Evolutionary conservation across 1,140 invertebrate species (phyloP).

Genomic region (Andricus grossulariae): DNA sequence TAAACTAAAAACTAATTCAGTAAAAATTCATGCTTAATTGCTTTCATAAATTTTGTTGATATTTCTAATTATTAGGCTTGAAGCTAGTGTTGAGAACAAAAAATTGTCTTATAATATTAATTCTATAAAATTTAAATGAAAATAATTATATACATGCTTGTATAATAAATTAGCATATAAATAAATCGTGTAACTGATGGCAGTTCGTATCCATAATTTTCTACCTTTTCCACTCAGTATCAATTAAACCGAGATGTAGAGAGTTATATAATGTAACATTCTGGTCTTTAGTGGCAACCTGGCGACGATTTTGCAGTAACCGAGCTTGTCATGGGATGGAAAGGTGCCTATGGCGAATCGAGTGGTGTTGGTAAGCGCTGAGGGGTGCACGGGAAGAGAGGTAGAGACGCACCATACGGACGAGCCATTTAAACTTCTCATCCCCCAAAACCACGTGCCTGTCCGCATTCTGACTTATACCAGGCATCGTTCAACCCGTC

Average conservation of each 20-base stretch:
- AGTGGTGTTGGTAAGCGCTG: constrained; percentile 36
- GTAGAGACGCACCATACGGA: constrained; percentile 74
- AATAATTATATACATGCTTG: background rate
- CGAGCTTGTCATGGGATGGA: constrained; percentile 41
- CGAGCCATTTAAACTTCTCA: constrained; percentile 77
- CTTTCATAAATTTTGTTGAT: too few species aligned
- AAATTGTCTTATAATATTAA: too few species aligned
- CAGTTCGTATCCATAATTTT: background rate
- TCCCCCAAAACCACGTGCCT: constrained; percentile 71
- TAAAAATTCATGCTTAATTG: too few species aligned
- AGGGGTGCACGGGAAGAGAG: constrained; percentile 53
- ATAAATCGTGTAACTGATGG: background rate
- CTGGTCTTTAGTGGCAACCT: constrained; percentile 39
- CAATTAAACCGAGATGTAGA: constrained; percentile 7
- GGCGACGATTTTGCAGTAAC: constrained; percentile 41
- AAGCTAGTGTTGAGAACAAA: too few species aligned
- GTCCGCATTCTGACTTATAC: constrained; percentile 77
- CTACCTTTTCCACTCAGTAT: background rate
- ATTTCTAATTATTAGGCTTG: too few species aligned
- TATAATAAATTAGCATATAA: background rate
- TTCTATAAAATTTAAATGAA: too few species aligned
- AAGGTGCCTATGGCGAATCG: constrained; percentile 43
- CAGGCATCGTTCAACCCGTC: constrained; percentile 74
- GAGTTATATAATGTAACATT: constrained; percentile 25
- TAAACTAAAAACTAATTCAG: too few species aligned